A percentile compares a stretch with the other conserved stretches of the same genome.
Evolutionary conservation across 1,140 invertebrate genomes (phyloP).

Genomic region (Rhynchophorus ferrugineus): DNA sequence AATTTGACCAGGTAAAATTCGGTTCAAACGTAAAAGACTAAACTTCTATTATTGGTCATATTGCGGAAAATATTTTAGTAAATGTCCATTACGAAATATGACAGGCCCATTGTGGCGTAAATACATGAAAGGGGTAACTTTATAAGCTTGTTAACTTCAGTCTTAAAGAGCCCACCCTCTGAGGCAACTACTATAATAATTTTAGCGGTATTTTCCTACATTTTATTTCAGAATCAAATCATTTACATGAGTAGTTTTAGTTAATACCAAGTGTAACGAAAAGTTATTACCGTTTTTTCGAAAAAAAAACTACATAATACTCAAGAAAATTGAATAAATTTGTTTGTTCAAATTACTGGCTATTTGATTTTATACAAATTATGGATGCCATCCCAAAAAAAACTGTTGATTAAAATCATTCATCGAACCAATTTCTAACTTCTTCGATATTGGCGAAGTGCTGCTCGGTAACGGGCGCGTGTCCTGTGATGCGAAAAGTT

Average conservation of each 20-base stretch:
- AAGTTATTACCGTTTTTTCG: no score
- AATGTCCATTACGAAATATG: conserved; percentile 12
- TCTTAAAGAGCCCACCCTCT: conserved; percentile 12
- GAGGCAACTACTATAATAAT: conserved; percentile 3
- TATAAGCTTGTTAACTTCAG: conserved; percentile 15
- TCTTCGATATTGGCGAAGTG: no score
- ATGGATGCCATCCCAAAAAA: no score
- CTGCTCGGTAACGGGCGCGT: no score
- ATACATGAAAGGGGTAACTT: conserved; percentile 19
- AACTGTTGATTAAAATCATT: no score
- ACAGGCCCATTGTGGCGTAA: conserved; percentile 11
- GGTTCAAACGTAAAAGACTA: neutral
- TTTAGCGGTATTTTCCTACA: conserved; percentile 6
- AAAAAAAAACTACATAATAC: no score
- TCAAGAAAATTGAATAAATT: no score
- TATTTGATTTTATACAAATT: no score
- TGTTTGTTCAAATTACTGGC: no score
- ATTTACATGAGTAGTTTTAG: neutral
- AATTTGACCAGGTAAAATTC: neutral
- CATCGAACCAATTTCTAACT: no score
- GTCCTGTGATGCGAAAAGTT: no score
- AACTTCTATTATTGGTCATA: conserved; percentile 5
- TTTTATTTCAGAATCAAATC: conserved; percentile 5
- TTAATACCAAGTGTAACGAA: no score
- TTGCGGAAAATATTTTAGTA: conserved; percentile 16